These are phyloP conservation scores for Sesamia nonagrioides DNA, from an alignment of 1,140 invertebrate genomes.

Conservation along the genomic window DNA sequence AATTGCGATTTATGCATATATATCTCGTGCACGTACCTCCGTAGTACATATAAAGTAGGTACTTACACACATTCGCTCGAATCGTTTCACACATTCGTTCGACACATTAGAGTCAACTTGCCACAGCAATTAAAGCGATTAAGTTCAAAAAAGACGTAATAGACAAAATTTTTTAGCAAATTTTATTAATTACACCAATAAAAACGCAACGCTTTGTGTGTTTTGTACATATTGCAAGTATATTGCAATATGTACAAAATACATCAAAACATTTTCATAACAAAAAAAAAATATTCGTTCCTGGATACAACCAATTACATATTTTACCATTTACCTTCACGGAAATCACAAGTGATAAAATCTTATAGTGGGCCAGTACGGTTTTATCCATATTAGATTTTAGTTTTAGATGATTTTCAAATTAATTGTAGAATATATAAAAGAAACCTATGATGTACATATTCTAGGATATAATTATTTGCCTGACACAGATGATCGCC, in stretches of 20 bases:
- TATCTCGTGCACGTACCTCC: background rate
- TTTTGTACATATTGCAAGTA: background rate
- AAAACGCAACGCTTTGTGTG: background rate
- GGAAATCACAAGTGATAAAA: background rate
- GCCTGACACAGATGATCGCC: background rate
- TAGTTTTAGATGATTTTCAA: background rate
- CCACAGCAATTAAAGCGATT: conserved; percentile 28
- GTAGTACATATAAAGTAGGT: background rate
- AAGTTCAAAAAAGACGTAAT: conserved; percentile 21
- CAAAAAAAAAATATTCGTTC: background rate
- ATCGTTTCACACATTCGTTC: too few species aligned
- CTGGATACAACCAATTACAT: background rate
- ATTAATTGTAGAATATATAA: background rate
- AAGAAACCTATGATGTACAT: background rate
- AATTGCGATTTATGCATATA: background rate
- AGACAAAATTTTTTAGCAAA: conserved; percentile 15
- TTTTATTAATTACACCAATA: conserved; percentile 10
- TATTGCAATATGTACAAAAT: too few species aligned
- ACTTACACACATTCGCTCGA: background rate
- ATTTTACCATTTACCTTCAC: background rate
- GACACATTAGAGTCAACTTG: too few species aligned
- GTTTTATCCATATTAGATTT: background rate
- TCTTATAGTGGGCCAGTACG: background rate
- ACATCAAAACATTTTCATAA: background rate
- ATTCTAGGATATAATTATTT: background rate